A percentile compares a stretch with the other conserved stretches of the same genome.
These are phyloP conservation scores for Dryadula phaetusa DNA, from an alignment of 2,888 invertebrate genomes.

Conservation along the genomic window DNA sequence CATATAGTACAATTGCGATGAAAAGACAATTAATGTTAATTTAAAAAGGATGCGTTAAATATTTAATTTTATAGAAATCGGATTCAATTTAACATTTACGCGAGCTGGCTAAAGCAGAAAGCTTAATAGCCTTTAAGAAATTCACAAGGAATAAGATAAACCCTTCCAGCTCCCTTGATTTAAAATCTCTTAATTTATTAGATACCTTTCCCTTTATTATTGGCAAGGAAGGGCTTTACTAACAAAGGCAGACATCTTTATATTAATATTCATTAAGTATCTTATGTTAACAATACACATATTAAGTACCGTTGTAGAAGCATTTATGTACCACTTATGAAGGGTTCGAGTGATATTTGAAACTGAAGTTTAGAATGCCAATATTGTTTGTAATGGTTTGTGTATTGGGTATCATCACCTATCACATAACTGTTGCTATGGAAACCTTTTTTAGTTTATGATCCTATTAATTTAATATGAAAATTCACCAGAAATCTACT, in stretches of 20 bases:
- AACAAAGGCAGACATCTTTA: constrained; percentile 1
- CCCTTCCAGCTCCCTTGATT: constrained; percentile 13
- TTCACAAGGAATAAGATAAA: constrained; percentile 11
- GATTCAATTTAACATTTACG: background rate
- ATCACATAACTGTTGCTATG: background rate
- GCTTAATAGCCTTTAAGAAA: constrained; percentile 11
- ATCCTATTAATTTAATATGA: no score
- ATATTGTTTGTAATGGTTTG: no score
- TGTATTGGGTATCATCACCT: no score
- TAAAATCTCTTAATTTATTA: constrained; percentile 12
- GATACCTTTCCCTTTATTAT: constrained; percentile 2
- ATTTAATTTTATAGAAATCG: constrained; percentile 3
- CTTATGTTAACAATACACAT: background rate
- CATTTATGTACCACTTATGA: background rate
- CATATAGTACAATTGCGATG: no score
- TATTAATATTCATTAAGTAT: background rate
- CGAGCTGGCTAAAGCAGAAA: background rate
- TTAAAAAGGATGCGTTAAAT: background rate
- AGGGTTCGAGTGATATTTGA: background rate
- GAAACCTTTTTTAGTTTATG: background rate
- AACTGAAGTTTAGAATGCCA: background rate
- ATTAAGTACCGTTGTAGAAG: background rate
- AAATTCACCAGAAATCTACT: no score
- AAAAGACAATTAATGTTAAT: no score
- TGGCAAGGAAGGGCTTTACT: background rate